Evolutionary conservation across 2,113 vertebrate genomes (phyloP).

Genomic region (Hylia prasina): DNA sequence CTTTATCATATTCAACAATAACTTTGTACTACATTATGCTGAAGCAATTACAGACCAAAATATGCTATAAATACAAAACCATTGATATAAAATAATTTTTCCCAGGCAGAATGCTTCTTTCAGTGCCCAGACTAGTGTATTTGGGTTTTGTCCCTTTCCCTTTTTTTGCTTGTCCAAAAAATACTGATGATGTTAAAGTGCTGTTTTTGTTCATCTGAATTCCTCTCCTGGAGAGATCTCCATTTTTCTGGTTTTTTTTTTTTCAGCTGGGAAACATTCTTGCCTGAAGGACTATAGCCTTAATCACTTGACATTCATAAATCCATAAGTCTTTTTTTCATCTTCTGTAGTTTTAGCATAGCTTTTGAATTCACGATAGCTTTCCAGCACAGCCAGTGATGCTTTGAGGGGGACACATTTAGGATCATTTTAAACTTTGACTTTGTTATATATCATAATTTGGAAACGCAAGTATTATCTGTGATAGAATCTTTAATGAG

Average conservation of each 20-base stretch:
- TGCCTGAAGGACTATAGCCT: background rate
- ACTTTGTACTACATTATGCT: background rate
- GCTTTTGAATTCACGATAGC: background rate
- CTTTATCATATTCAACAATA: background rate
- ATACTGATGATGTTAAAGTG: background rate
- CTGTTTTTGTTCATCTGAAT: background rate
- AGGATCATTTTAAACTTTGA: background rate
- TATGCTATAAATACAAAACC: background rate
- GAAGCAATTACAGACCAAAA: background rate
- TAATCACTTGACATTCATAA: background rate
- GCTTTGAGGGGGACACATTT: background rate
- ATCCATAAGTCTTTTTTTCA: background rate
- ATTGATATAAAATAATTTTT: background rate
- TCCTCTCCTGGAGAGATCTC: background rate
- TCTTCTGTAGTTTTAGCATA: background rate
- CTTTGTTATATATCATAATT: background rate
- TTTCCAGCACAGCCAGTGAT: background rate
- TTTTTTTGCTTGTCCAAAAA: background rate
- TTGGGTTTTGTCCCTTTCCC: background rate
- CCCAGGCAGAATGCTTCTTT: background rate
- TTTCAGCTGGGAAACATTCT: background rate
- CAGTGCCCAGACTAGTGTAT: background rate
- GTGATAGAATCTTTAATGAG: background rate
- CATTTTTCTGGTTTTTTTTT: background rate
- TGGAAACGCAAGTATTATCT: background rate